Base-by-base conservation (phyloP, 2,797 vertebrate species). In the Chrosomus eos region DNA sequence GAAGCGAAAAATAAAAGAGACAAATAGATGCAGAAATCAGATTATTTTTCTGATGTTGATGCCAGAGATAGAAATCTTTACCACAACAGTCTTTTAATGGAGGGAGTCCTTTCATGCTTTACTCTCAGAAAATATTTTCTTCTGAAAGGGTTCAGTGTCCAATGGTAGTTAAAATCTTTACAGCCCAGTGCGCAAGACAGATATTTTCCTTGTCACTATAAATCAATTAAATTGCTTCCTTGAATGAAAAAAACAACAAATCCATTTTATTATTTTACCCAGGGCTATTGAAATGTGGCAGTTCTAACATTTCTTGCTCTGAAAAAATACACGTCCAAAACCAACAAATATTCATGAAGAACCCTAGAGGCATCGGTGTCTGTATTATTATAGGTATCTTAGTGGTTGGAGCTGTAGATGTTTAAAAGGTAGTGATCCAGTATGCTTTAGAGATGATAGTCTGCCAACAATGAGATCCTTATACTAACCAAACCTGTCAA, bases 221-320 rank as follows among this genome's bases (percentile, higher is more conserved):
- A 88, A 88, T 88, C 83, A 85, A 70, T 81, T 73, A 58, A 87
- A 87, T 68, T 38, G 76, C 88, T 83, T 84, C 80, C 82, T 83
- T 81, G 60, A 86, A 85, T 78, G 76, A 85, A 86, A 78, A 48
- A 81, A 86, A 43, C 58, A 81, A 86, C 55, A 78, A 80, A 72
- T 62, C 68, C 64, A 3, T 55, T 62, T 85, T 83, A 78, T 84
- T 82, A 89, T 84, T 84, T 86, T 72, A 87, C 78, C 74, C 67
- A 28, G 60, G 74, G 81, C 55, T 40, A 82, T 88, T 87, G 76
- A 85, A 82, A 81, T 80, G 58, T 88, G 78, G 55, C 43, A 48
- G 28, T 45, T 81, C 60, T 73, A 72, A 76, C 43, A 68, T 87
- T 81, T 67, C 81, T 83, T 71, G 38, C 55, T 26, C 45, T 83